phyloP scores from a whole-genome alignment of 1,140 invertebrate species.

The Dryas iulia region DNA sequence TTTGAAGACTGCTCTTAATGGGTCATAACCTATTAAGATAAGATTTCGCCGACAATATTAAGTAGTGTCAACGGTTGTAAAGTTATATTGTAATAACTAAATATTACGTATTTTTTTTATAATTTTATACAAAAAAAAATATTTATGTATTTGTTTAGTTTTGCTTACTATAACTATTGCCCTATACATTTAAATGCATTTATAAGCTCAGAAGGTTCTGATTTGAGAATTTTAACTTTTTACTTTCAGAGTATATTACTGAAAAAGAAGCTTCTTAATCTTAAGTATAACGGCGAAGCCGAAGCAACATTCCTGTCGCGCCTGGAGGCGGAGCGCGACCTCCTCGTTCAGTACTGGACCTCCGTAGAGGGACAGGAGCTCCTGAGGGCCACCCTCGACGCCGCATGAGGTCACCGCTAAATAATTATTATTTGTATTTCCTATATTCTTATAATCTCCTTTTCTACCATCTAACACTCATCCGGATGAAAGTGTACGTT shows the following conservation, averaged over 20 bases:
- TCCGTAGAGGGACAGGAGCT: constrained; percentile 60
- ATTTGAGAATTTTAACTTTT: too few species aligned
- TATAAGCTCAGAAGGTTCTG: too few species aligned
- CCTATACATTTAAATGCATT: too few species aligned
- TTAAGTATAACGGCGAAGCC: constrained; percentile 42
- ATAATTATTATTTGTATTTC: constrained; percentile 1
- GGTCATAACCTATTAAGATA: constrained; percentile 49
- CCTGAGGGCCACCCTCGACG: constrained; percentile 42
- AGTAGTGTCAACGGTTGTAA: too few species aligned
- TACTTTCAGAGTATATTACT: constrained; percentile 58
- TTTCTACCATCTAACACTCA: not conserved
- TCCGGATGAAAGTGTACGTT: not conserved
- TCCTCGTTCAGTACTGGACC: constrained; percentile 67
- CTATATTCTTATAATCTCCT: constrained; percentile 6
- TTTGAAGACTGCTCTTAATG: constrained; percentile 28
- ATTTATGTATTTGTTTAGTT: too few species aligned
- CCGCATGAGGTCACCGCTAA: constrained; percentile 29
- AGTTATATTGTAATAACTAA: too few species aligned
- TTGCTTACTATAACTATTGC: too few species aligned
- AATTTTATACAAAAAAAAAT: too few species aligned
- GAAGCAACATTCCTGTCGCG: constrained; percentile 50
- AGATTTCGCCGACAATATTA: constrained; percentile 11
- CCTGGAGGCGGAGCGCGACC: constrained; percentile 59
- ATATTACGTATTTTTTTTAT: not conserved
- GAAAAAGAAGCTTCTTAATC: constrained; percentile 62